These are phyloP conservation scores for Xestia rhomboidea DNA, from an alignment of 2,888 invertebrate species.

Conservation along the genomic window DNA sequence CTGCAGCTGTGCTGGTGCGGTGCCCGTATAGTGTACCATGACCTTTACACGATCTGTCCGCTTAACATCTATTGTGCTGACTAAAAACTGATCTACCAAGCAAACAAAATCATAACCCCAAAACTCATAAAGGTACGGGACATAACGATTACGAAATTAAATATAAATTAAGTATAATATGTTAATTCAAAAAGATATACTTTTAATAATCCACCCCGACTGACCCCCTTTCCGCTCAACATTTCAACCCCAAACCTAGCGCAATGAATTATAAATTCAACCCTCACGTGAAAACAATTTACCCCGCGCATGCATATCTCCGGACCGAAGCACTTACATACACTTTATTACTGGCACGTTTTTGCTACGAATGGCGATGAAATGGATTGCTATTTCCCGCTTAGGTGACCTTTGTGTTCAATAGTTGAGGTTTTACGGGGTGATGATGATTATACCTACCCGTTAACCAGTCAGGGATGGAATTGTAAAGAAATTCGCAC, in stretches of 20 bases:
- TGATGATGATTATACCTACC: constrained; percentile 24
- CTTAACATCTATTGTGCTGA: too few species aligned
- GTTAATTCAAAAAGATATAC: constrained; percentile 4
- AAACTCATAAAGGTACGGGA: not conserved
- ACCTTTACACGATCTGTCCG: too few species aligned
- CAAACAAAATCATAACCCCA: not conserved
- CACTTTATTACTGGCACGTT: constrained; percentile 54
- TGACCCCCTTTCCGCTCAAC: constrained; percentile 34
- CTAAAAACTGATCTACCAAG: not conserved
- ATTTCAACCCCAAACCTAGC: constrained; percentile 42
- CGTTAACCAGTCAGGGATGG: too few species aligned
- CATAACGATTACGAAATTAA: not conserved
- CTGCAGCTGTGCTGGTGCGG: too few species aligned
- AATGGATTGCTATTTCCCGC: constrained; percentile 10
- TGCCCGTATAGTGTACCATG: too few species aligned
- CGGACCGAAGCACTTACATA: constrained; percentile 39
- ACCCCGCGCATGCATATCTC: constrained; percentile 50
- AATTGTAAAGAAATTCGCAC: not conserved
- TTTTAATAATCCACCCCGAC: constrained; percentile 22
- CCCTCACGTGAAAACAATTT: constrained; percentile 65
- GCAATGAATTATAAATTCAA: constrained; percentile 67
- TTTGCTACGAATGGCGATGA: constrained; percentile 27
- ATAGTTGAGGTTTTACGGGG: constrained; percentile 20
- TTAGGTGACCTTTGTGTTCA: constrained; percentile 20
- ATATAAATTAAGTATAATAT: constrained; percentile 3